A percentile compares a stretch with the other conserved stretches of the same genome.
Evolutionary conservation across 2,113 vertebrate species (phyloP).

Genomic region (Platichthys stellatus): DNA sequence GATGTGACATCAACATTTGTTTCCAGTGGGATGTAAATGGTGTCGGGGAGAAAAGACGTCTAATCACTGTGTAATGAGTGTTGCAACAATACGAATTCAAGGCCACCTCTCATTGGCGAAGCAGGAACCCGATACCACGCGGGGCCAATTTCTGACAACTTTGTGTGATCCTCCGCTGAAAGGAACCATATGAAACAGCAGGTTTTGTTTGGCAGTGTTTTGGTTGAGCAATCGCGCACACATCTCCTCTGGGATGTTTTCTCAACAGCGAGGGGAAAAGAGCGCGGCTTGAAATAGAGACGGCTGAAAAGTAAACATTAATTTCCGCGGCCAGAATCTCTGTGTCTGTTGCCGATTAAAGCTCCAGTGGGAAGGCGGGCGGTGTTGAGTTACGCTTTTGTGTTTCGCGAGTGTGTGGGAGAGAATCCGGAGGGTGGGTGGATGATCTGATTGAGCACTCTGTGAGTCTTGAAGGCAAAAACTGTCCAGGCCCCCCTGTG

Average conservation of each 20-base stretch:
- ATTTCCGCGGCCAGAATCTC: conserved; percentile 74
- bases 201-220: conserved; percentile 46
- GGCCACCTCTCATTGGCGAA: conserved; percentile 10
- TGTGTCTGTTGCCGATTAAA: conserved; percentile 74
- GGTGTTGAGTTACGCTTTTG: conserved; percentile 51
- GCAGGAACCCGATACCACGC: background rate
- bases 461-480: conserved; percentile 23
- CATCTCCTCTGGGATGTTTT: conserved; percentile 70
- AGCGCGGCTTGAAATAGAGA: conserved; percentile 69
- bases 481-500: conserved; percentile 9
- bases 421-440: conserved; percentile 27
- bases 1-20: conserved; percentile 20
- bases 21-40: background rate
- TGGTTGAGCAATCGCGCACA: conserved; percentile 54
- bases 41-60: background rate
- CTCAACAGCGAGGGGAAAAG: conserved; percentile 61
- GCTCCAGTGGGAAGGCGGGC: conserved; percentile 35
- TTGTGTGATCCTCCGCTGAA: conserved; percentile 41
- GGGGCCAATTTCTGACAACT: conserved; percentile 36
- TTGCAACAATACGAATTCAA: background rate
- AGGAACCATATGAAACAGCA: conserved; percentile 60
- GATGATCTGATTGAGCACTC: conserved; percentile 60
- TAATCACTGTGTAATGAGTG: too few relatives aligned
- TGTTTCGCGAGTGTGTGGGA: conserved; percentile 17
- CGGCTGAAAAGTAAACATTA: conserved; percentile 75